Conservation (phyloP, 2,888 invertebrate species). For the Temnothorax unifasciatus region DNA sequence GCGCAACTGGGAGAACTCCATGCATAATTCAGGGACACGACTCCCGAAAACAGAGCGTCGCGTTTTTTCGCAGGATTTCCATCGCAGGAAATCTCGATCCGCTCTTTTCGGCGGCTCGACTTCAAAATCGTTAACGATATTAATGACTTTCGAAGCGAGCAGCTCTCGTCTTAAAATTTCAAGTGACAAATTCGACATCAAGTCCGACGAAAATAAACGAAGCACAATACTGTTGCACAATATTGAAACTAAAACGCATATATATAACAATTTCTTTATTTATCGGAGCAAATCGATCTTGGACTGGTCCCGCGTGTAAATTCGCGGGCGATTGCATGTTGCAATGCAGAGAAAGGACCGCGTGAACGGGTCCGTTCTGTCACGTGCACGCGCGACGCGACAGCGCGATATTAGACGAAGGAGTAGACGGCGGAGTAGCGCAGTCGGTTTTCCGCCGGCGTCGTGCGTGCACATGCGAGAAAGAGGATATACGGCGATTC, state of each 20-base stretch:
- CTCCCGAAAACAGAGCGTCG: conserved; percentile 1
- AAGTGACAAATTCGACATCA: background rate
- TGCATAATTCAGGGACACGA: conserved; percentile 25
- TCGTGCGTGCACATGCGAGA: background rate
- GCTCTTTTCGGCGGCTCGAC: background rate
- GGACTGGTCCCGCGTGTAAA: background rate
- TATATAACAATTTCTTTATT: background rate
- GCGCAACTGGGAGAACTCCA: background rate
- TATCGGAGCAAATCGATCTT: background rate
- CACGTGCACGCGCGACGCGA: conserved; percentile 55
- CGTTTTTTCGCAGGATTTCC: conserved; percentile 19
- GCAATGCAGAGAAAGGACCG: conserved; percentile 1
- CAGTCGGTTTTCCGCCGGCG: conserved; percentile 62
- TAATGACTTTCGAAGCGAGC: background rate
- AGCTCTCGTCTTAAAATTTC: background rate
- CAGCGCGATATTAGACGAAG: conserved; percentile 76
- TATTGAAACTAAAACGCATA: background rate
- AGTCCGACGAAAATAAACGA: background rate
- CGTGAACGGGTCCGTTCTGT: conserved; percentile 43
- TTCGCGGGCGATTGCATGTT: background rate
- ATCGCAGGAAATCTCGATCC: background rate
- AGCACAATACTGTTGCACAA: background rate
- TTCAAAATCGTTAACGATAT: background rate
- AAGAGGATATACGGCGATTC: background rate
- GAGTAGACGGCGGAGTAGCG: conserved; percentile 51